phyloP scores from a whole-genome alignment of 2,888 invertebrate genomes.

The Leptinotarsa haldemani region DNA sequence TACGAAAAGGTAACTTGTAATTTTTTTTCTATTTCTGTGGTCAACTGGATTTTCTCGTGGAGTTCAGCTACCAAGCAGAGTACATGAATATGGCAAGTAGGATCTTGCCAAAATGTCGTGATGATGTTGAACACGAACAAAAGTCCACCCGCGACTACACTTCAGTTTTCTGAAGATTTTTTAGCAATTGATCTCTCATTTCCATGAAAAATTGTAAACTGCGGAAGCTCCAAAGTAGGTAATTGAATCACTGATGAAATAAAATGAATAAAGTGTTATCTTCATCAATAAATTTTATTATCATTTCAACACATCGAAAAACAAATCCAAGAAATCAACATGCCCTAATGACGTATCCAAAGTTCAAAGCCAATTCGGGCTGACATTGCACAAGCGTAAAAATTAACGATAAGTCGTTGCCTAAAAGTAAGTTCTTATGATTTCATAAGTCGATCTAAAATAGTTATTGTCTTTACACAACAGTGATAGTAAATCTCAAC shows the following conservation, averaged over 20 bases:
- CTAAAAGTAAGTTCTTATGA: slow-evolving; percentile 39
- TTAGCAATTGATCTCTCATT: too few species aligned
- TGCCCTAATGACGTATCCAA: slow-evolving; percentile 21
- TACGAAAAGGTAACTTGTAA: too few species aligned
- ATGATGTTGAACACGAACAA: too few species aligned
- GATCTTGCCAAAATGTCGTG: too few species aligned
- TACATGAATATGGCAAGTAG: too few species aligned
- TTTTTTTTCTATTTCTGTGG: too few species aligned
- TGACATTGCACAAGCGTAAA: slow-evolving; percentile 43
- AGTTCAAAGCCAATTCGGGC: slow-evolving; percentile 38
- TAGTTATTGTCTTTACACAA: slow-evolving; percentile 68
- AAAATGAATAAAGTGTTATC: background rate
- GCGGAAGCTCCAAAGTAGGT: too few species aligned
- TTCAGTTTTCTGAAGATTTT: too few species aligned
- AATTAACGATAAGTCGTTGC: slow-evolving; percentile 40
- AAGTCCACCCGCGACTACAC: too few species aligned
- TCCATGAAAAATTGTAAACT: too few species aligned
- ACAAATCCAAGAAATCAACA: slow-evolving; percentile 19
- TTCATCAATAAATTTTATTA: slow-evolving; percentile 5
- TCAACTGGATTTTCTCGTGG: too few species aligned
- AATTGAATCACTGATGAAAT: background rate
- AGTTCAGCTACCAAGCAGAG: too few species aligned
- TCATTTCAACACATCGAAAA: slow-evolving; percentile 12
- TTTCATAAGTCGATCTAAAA: slow-evolving; percentile 56
- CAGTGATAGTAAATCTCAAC: slow-evolving; percentile 57